phyloP scores from a whole-genome alignment of 2,888 invertebrate species.

The Frankliniella intonsa region DNA sequence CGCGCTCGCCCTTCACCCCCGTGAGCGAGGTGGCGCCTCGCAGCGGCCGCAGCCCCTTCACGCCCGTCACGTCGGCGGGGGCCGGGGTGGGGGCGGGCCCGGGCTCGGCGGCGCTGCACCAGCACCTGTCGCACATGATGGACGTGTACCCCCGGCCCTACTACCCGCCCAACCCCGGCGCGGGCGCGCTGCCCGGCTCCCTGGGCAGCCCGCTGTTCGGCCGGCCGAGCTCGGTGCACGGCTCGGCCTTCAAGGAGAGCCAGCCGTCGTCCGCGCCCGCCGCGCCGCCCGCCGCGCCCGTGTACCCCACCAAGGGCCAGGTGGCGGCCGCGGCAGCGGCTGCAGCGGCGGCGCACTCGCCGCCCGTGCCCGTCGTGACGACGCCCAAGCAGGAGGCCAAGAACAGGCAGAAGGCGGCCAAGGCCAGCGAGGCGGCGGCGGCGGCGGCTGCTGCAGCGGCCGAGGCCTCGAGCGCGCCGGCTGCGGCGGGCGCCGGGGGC shows the following conservation, averaged over 20 bases:
- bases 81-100: neutral
- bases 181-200: neutral
- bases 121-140: slow-evolving; percentile 43
- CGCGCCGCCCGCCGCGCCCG: slow-evolving; percentile 39
- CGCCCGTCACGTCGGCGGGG: neutral
- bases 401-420: slow-evolving; percentile 40
- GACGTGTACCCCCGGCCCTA: slow-evolving; percentile 45
- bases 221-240: slow-evolving; percentile 39
- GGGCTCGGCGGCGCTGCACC: slow-evolving; percentile 40
- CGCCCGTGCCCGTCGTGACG: neutral
- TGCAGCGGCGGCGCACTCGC: neutral
- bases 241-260: slow-evolving; percentile 44
- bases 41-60: slow-evolving; percentile 41
- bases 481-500: slow-evolving; percentile 39
- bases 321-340: slow-evolving; percentile 35
- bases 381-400: slow-evolving; percentile 34
- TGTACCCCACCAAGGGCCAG: slow-evolving; percentile 37
- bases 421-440: slow-evolving; percentile 35
- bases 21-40: slow-evolving; percentile 39
- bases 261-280: slow-evolving; percentile 46
- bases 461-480: slow-evolving; percentile 42
- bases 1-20: slow-evolving; percentile 36
- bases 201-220: slow-evolving; percentile 42
- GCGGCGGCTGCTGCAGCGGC: slow-evolving; percentile 30
- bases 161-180: slow-evolving; percentile 30